phyloP scores from a whole-genome alignment of 2,888 invertebrate genomes.

The Ectemnius lituratus region DNA sequence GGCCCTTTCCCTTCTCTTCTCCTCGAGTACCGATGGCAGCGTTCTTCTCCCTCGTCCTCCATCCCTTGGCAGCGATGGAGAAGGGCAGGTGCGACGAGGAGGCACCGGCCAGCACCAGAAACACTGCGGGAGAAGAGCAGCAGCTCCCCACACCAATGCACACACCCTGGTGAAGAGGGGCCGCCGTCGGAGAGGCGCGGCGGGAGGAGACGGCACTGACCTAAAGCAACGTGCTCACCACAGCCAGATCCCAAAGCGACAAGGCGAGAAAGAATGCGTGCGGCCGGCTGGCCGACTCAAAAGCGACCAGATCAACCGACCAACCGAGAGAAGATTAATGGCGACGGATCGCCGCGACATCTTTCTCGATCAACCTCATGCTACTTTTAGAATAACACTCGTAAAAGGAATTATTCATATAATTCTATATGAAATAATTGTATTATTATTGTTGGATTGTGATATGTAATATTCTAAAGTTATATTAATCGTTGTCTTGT shows the following conservation, averaged over 20 bases:
- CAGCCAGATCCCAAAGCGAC: slow-evolving; percentile 60
- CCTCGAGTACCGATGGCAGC: not conserved
- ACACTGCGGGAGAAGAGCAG: too few relatives aligned
- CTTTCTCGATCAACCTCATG: too few relatives aligned
- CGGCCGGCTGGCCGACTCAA: slow-evolving; percentile 31
- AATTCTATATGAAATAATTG: too few relatives aligned
- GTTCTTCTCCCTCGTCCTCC: slow-evolving; percentile 4
- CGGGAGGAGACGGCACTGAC: slow-evolving; percentile 69
- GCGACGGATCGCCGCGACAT: slow-evolving; percentile 32
- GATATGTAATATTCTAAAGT: too few relatives aligned
- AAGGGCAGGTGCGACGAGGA: slow-evolving; percentile 46
- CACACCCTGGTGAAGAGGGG: slow-evolving; percentile 11
- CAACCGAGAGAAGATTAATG: slow-evolving; percentile 45
- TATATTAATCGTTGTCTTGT: too few relatives aligned
- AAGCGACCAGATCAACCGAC: slow-evolving; percentile 43
- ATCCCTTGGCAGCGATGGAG: not conserved
- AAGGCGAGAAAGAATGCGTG: slow-evolving; percentile 55
- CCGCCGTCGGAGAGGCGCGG: slow-evolving; percentile 22
- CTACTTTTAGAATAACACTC: too few relatives aligned
- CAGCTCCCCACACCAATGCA: too few relatives aligned
- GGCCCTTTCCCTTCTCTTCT: slow-evolving; percentile 10
- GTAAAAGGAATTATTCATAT: too few relatives aligned
- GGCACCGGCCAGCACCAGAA: slow-evolving; percentile 14
- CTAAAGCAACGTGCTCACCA: slow-evolving; percentile 71
- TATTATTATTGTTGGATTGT: too few relatives aligned